phyloP scores from a whole-genome alignment of 1,140 invertebrate genomes.

The Drosophila tsacasi region DNA sequence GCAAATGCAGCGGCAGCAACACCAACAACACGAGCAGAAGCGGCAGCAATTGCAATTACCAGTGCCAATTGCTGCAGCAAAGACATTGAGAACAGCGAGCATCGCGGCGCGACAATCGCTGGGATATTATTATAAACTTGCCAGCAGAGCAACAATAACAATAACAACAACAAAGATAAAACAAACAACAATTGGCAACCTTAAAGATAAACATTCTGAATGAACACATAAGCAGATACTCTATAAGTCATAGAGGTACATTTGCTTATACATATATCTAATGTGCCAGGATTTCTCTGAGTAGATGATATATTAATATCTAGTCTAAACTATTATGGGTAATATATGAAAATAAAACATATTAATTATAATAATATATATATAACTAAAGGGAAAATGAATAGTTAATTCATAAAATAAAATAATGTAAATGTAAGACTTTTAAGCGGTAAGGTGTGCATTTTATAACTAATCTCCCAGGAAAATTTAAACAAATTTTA shows the following conservation, averaged over 20 bases:
- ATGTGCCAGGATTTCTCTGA: too few relatives aligned
- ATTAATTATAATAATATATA: too few relatives aligned
- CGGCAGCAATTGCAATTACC: conserved; percentile 49
- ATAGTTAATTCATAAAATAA: too few relatives aligned
- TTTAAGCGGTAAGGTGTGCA: too few relatives aligned
- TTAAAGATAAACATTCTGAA: conserved; percentile 44
- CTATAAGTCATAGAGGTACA: background rate
- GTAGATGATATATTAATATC: too few relatives aligned
- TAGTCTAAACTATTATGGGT: too few relatives aligned
- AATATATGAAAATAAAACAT: too few relatives aligned
- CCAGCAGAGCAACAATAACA: conserved; percentile 16
- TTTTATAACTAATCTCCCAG: too few relatives aligned
- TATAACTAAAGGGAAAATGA: too few relatives aligned
- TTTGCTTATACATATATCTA: too few relatives aligned
- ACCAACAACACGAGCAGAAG: conserved; percentile 26
- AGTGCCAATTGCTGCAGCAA: conserved; percentile 44
- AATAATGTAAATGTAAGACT: too few relatives aligned
- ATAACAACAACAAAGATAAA: background rate
- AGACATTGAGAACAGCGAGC: conserved; percentile 37
- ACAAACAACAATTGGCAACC: conserved; percentile 26
- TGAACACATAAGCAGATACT: conserved; percentile 38
- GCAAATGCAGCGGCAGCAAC: conserved; percentile 30
- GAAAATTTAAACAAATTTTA: too few relatives aligned
- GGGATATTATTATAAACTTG: conserved; percentile 53
- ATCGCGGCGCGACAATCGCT: conserved; percentile 43